A percentile compares a stretch with the other conserved stretches of the same genome.
These are phyloP conservation scores for Gnathonemus longibarbis DNA, from an alignment of 2,113 vertebrate species.

Conservation along the genomic window DNA sequence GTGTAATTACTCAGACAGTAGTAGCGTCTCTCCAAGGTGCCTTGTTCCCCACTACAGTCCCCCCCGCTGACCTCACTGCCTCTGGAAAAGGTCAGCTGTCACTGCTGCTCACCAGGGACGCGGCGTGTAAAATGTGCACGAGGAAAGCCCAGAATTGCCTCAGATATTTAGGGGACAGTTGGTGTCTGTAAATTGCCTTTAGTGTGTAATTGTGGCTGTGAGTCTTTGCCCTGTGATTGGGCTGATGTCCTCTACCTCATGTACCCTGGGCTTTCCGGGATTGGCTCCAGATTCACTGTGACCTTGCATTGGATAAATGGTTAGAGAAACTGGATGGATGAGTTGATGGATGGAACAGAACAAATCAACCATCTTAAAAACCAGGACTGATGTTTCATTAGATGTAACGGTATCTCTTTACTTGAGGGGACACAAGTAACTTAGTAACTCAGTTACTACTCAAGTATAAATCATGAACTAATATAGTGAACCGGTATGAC, in stretches of 20 bases:
- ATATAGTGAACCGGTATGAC: neutral
- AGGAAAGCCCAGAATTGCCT: neutral
- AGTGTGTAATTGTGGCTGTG: neutral
- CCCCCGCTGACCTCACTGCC: neutral
- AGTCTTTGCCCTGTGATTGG: neutral
- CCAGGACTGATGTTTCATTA: neutral
- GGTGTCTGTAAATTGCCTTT: neutral
- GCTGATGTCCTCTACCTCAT: neutral
- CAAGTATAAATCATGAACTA: neutral
- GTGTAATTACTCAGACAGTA: neutral
- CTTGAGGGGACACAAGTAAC: neutral
- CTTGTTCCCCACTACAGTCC: neutral
- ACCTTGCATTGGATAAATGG: neutral
- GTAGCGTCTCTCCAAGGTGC: neutral
- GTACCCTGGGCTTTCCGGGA: neutral
- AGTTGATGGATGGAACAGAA: neutral
- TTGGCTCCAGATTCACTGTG: neutral
- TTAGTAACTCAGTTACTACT: neutral
- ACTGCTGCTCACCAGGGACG: neutral
- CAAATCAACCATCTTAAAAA: neutral
- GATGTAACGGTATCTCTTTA: neutral
- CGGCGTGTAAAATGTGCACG: neutral
- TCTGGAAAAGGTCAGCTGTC: slow-evolving; percentile 18
- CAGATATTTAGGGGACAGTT: neutral
- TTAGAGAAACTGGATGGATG: neutral